Base-by-base conservation (phyloP, 2,888 invertebrate genomes). In the Marasmarcha lunaedactyla region DNA sequence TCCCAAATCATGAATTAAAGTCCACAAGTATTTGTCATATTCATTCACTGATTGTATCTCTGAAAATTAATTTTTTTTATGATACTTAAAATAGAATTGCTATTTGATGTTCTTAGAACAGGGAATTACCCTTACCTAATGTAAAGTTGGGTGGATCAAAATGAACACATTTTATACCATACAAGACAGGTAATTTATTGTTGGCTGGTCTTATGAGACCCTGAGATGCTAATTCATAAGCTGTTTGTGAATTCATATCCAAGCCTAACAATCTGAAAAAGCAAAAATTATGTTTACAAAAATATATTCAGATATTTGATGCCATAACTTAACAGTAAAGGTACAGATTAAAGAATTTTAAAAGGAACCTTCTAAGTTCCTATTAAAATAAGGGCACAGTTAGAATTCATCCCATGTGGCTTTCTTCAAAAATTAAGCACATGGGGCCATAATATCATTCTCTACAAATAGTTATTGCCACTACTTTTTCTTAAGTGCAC, bases 1-100 rank as follows among this genome's bases (percentile, higher is more conserved):
- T 2, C 95, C 98, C 27, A 98, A 76, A 45, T 95, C 93, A 60
- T 95, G 90, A 10, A 97, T 72, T n/a, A 98, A 54, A 0, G 87
- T 83, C 63, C 89, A 89, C 12, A 98, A 70, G 61, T 91, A 94
- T 35, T 85, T 74, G 47, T 93, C 92, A 51, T 88, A 87, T 70
- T 97, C 97, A 71, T 97, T 96, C 14, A 95, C 87, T 27, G 91
- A 87, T 61, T 95, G 93, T 15, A 98, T 78, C 83, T 97, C 97
- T 93, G 84, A 40, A 81, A 84, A 46, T 20, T 20, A 25, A 27
- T 11, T 11, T 30, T 30, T 6, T 30, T 11, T 30, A 35, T 26
- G 4, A 34, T 20, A 20, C 3, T 5, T 14, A 13, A 14, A 34
- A 34, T 12, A 34, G 30, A 11, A 30, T 7, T 7, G 4, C 10